Evolutionary conservation across 2,113 vertebrate species (phyloP), one percentile per base, ranked within the genome.

Genomic region (Albula glossodonta): DNA sequence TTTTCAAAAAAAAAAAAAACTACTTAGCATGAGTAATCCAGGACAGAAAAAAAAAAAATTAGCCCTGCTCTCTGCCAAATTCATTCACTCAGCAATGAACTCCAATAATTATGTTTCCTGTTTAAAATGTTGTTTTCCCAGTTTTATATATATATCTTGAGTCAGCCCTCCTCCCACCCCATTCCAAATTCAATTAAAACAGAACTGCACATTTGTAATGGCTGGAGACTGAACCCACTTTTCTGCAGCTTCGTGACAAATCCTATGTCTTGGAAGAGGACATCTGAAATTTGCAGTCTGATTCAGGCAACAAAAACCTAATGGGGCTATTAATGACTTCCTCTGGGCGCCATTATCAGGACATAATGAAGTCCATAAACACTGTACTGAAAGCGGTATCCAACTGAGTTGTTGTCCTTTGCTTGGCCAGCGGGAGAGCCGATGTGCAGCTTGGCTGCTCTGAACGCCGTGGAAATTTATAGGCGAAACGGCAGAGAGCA

Each of bases 251-350:
- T n/a, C 60, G 22, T 12, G 12, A 17, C 48, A 81, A 74, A 22
- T 81, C 80, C 60, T 41, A 53, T 70, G 66, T 60, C 81, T 53
- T 57, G 81, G 53, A 77, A 48, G 49, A 78, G 70, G 80, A 60
- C n/a, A 63, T 51, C 41, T 82, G 63, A 31, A 86, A 86, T 86
- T 82, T 86, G 80, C 51, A 78, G 85, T 83, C 83, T 82, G 85
- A 86, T 66, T 83, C 66, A 56, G 80, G 63, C 81, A 78, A 31
- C 51, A 49, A 82, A 82, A 86, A 77, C 50, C 63, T 82, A 86
- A 86, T 82, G 80, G 66, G 81, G 85, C 85, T 53, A 53, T 82
- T 86, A 86, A 86, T 78, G 85, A 86, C 31, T 78, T 53, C 85
- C 85, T 77, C 63, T 12, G 48, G 51, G 80, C 2, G 63, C 66